Evolutionary conservation across 2,888 invertebrate genomes (phyloP).

Genomic region (Machimus atricapillus): DNA sequence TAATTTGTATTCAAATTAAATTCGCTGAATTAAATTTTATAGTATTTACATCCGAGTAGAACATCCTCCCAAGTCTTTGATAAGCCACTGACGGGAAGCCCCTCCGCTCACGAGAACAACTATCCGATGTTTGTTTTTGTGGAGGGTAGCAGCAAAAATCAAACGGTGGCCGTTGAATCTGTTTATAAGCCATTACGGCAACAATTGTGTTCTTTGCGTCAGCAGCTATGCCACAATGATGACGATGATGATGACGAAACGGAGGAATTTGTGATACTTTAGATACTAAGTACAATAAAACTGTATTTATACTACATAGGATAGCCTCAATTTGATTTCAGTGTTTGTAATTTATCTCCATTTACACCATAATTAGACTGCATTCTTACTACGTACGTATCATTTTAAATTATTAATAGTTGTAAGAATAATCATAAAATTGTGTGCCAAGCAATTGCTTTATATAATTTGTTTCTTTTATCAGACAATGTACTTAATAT

Average conservation of each 20-base stretch:
- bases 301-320: background rate
- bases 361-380: background rate
- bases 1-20: background rate
- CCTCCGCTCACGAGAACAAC: slow-evolving; percentile 61
- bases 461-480: background rate
- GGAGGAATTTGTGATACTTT: slow-evolving; percentile 77
- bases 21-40: slow-evolving; percentile 47
- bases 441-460: background rate
- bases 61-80: slow-evolving; percentile 52
- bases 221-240: slow-evolving; percentile 63
- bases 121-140: slow-evolving; percentile 87
- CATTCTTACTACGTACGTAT: background rate
- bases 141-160: slow-evolving; percentile 72
- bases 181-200: slow-evolving; percentile 67
- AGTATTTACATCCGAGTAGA: slow-evolving; percentile 66
- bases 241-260: slow-evolving; percentile 74
- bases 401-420: background rate
- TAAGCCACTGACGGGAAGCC: slow-evolving; percentile 48
- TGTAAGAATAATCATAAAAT: background rate
- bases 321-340: background rate
- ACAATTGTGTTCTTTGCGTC: slow-evolving; percentile 66
- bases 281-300: slow-evolving; percentile 48
- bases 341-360: background rate
- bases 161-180: slow-evolving; percentile 56
- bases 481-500: background rate